Evolutionary conservation across 2,888 invertebrate species (phyloP), one percentile per base, ranked within the genome.

Genomic region (Euspilapteryx auroguttella): DNA sequence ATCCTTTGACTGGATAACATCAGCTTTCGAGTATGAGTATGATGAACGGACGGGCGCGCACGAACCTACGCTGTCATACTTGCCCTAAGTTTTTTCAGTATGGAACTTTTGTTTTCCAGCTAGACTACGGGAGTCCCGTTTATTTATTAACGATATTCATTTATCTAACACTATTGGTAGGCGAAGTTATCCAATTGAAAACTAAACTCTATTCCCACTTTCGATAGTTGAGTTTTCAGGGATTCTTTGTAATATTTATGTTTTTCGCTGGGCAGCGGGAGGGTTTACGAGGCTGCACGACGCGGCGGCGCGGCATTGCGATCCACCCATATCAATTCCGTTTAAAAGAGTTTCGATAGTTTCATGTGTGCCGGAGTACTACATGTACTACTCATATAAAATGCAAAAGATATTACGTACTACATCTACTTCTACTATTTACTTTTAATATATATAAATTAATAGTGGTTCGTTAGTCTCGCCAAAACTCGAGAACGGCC

Each of bases 91-190:
- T 71, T 69, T 62, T 56, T 47, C 50, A 49, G 20, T n/a, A n/a
- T 39, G 42, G 29, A 41, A 36, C 36, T 50, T 62, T 65, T 65
- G 68, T 66, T 63, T 50, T 45, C 53, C 52, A 46, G 47, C 52
- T 56, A 58, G 49, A 54, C 61, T 56, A 46, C 47, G 51, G 59
- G 54, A 56, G 55, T 55, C 57, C 58, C 69, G 66, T 71, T 75
- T 71, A 73, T 73, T 73, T 75, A 75, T 75, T 73, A 73, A 71
- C 69, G 68, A 66, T 69, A 68, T 65, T 71, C 69, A 64, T 53
- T 56, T 55, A 53, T 55, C 61, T 49, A 55, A 57, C 57, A 53
- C 56, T 55, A 55, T 49, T 48, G 32, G 33, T 31, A 25, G 31
- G 28, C 22, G 24, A 21, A 28, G 25, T 11, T 30, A 11, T 25